Evolutionary conservation across 2,888 invertebrate species (phyloP).

Genomic region (Congeria kusceri): DNA sequence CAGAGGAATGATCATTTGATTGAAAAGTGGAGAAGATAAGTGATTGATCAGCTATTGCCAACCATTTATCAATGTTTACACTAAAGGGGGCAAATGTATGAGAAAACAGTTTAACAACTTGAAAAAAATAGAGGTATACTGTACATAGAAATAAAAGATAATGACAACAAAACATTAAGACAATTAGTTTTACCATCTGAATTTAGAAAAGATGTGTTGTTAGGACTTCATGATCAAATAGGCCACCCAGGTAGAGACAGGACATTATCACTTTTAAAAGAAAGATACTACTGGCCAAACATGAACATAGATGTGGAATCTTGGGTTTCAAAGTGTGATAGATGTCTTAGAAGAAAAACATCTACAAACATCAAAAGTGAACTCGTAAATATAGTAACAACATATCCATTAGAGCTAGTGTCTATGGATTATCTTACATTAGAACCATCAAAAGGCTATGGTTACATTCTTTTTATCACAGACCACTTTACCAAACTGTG

Average conservation of each 20-base stretch:
- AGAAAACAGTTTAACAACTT: conserved; percentile 11
- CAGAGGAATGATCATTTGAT: conserved; percentile 20
- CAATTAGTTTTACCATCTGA: conserved; percentile 24
- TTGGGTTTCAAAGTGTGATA: neutral
- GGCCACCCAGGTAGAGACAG: conserved; percentile 42
- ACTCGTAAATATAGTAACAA: conserved; percentile 32
- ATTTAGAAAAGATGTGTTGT: conserved; percentile 16
- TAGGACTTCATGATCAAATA: conserved; percentile 28
- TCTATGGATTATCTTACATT: conserved; percentile 28
- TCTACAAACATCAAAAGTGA: neutral
- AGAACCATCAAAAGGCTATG: conserved; percentile 9
- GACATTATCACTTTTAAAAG: conserved; percentile 19
- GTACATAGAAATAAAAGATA: conserved; percentile 11
- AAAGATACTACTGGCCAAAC: conserved; percentile 31
- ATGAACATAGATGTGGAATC: conserved; percentile 8
- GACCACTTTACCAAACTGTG: conserved; percentile 36
- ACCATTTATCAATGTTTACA: neutral
- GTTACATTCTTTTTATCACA: conserved; percentile 32
- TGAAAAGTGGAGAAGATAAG: conserved; percentile 24
- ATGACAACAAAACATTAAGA: neutral
- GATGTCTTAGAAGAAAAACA: conserved; percentile 21
- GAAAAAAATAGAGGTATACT: conserved; percentile 20
- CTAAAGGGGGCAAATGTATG: neutral
- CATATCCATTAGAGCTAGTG: conserved; percentile 35
- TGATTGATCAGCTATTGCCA: conserved; percentile 18